These are phyloP conservation scores for Ramphastos sulfuratus DNA, from an alignment of 2,113 vertebrate species.

Conservation along the genomic window DNA sequence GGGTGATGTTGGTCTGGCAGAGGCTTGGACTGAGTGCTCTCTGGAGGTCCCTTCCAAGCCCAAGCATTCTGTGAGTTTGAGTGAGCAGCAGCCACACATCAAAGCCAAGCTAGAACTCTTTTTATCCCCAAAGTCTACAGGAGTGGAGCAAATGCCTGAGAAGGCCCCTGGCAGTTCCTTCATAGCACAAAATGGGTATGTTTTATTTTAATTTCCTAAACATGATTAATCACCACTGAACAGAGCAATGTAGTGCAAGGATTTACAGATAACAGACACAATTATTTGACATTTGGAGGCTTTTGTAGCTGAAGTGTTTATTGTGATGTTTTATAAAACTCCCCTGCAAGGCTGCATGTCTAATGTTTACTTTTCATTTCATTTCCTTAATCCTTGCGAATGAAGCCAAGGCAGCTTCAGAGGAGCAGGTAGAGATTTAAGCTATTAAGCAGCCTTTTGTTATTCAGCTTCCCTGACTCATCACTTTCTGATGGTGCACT, in stretches of 20 bases:
- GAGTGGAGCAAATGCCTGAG: not conserved
- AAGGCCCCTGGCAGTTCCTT: not conserved
- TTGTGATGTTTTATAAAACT: not conserved
- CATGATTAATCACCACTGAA: not conserved
- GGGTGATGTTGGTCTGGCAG: too few species aligned
- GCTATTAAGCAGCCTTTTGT: constrained; percentile 16
- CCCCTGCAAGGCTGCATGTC: not conserved
- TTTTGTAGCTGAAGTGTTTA: not conserved
- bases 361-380: not conserved
- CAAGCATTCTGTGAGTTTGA: too few species aligned
- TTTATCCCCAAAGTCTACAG: not conserved
- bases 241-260: not conserved
- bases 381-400: constrained; percentile 37
- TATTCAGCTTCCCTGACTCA: constrained; percentile 29
- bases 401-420: constrained; percentile 2
- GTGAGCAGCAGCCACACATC: not conserved
- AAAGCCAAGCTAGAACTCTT: not conserved
- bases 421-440: constrained; percentile 37
- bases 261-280: not conserved
- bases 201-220: not conserved
- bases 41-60: too few species aligned
- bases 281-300: not conserved
- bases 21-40: too few species aligned
- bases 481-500: not conserved
- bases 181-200: not conserved